A percentile compares a stretch with the other conserved stretches of the same genome.
phyloP scores from a whole-genome alignment of 1,140 invertebrate genomes.

The Pseudomyrmex concolor region DNA sequence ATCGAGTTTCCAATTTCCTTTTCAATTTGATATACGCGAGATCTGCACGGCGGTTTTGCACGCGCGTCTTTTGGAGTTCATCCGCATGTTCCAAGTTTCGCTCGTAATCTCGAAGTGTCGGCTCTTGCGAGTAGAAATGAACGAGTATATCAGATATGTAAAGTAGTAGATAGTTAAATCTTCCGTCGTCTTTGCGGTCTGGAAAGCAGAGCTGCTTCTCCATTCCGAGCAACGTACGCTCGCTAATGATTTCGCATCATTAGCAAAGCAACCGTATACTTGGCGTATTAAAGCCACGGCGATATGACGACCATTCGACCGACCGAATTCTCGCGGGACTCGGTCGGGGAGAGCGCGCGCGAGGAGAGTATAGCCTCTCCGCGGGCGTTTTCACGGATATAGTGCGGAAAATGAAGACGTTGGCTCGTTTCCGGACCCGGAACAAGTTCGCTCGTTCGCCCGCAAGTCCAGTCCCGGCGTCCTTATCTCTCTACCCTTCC shows the following conservation, averaged over 20 bases:
- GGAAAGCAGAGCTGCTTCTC: background rate
- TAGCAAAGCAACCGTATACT: conserved; percentile 28
- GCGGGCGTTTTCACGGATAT: background rate
- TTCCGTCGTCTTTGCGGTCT: background rate
- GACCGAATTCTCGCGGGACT: conserved; percentile 24
- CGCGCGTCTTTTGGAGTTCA: background rate
- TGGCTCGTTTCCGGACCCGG: conserved; percentile 42
- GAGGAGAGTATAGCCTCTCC: background rate
- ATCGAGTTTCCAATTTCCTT: background rate
- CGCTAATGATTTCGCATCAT: conserved; percentile 33
- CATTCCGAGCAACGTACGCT: background rate
- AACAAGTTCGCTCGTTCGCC: conserved; percentile 53
- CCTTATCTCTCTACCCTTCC: conserved; percentile 46
- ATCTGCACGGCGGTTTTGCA: background rate
- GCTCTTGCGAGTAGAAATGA: background rate
- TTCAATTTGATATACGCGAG: background rate
- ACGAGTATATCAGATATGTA: background rate
- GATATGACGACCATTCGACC: conserved; percentile 20
- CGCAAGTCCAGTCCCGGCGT: conserved; percentile 35
- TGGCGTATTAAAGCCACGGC: conserved; percentile 2
- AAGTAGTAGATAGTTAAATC: background rate
- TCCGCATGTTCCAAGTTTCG: background rate
- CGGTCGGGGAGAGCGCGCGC: background rate
- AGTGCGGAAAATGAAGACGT: conserved; percentile 28
- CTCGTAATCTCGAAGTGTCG: background rate